Evolutionary conservation across 2,797 vertebrate genomes (phyloP).

Genomic region (Pempheris klunzingeri): DNA sequence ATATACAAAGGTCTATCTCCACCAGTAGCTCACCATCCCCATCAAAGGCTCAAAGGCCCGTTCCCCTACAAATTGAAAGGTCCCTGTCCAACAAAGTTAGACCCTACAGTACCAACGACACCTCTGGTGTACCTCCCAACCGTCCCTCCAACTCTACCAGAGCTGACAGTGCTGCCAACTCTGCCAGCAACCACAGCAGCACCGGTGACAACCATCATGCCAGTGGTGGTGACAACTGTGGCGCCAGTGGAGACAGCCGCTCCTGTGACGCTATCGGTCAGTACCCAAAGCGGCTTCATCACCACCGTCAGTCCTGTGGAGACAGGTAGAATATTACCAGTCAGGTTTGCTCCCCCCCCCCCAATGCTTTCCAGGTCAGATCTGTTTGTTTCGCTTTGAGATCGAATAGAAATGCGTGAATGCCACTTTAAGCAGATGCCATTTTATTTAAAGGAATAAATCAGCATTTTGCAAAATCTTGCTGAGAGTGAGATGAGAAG

Average conservation of each 20-base stretch:
- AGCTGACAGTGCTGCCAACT: slow-evolving; percentile 43
- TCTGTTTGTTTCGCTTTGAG: slow-evolving; percentile 22
- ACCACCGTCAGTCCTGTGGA: slow-evolving; percentile 82
- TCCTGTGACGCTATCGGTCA: slow-evolving; percentile 80
- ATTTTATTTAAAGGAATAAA: neutral
- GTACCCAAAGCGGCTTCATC: slow-evolving; percentile 84
- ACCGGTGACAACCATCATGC: slow-evolving; percentile 51
- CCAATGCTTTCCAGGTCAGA: slow-evolving; percentile 56
- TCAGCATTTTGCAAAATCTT: neutral
- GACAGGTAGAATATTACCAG: slow-evolving; percentile 84
- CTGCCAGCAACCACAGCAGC: slow-evolving; percentile 56
- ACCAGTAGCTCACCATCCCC: slow-evolving; percentile 65
- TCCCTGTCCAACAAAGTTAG: slow-evolving; percentile 54
- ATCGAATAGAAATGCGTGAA: neutral
- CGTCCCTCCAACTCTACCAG: slow-evolving; percentile 40
- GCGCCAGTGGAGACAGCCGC: slow-evolving; percentile 64
- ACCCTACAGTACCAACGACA: slow-evolving; percentile 51
- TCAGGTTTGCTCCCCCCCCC: slow-evolving; percentile 70
- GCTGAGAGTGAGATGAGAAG: neutral
- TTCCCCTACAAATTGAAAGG: slow-evolving; percentile 69
- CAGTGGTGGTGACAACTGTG: slow-evolving; percentile 59
- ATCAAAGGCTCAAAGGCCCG: slow-evolving; percentile 56
- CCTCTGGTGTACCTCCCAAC: slow-evolving; percentile 55
- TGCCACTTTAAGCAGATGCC: neutral
- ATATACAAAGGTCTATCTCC: slow-evolving; percentile 68